Percentiles rank a stretch among this genome's conserved stretches.
phyloP scores from a whole-genome alignment of 2,797 vertebrate species.

The Poecilia gillii region DNA sequence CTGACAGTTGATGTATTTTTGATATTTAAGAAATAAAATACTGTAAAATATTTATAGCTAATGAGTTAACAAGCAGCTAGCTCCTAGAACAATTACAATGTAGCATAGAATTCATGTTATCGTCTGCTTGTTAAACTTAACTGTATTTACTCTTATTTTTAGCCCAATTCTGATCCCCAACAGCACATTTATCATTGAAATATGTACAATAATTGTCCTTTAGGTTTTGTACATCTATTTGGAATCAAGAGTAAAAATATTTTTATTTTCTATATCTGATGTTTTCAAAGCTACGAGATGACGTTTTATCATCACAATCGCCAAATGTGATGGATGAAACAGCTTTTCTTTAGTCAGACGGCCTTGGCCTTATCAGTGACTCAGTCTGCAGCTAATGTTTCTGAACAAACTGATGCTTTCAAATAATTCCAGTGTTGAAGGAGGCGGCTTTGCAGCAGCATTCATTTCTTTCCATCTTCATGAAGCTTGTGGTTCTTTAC shows the following conservation, averaged over 20 bases:
- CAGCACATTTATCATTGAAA: not conserved
- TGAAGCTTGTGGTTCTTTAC: not conserved
- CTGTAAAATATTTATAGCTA: not conserved
- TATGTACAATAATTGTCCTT: not conserved
- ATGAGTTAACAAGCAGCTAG: not conserved
- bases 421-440: not conserved
- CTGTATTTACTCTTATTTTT: not conserved
- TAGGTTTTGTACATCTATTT: not conserved
- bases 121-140: not conserved
- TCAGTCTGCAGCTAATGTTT: not conserved
- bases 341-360: not conserved
- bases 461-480: not conserved
- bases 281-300: not conserved
- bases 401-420: constrained; percentile 1
- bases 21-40: not conserved
- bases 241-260: not conserved
- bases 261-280: not conserved
- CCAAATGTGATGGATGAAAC: not conserved
- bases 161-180: not conserved
- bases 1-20: not conserved
- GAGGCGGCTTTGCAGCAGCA: not conserved
- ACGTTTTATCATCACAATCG: not conserved
- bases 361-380: not conserved
- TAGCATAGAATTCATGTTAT: not conserved
- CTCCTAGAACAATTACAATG: not conserved